These are phyloP conservation scores for Tenthredo notha DNA, from an alignment of 2,888 invertebrate genomes.

Conservation along the genomic window DNA sequence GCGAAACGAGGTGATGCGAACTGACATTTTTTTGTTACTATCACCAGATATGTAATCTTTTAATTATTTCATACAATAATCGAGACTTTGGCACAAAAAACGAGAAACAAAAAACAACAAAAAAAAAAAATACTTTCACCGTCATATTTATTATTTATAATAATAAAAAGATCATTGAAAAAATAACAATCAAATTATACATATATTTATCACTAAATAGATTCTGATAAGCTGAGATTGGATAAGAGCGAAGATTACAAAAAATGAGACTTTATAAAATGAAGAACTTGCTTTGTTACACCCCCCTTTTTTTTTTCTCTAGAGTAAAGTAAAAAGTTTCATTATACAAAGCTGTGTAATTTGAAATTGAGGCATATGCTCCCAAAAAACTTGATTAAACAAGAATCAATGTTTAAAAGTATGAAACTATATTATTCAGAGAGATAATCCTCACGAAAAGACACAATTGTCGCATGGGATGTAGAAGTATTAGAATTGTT, in stretches of 20 bases:
- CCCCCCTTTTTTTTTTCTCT: not conserved
- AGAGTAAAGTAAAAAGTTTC: not conserved
- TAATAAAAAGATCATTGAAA: not conserved
- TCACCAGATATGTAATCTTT: not conserved
- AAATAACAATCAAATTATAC: not conserved
- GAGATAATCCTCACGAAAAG: not conserved
- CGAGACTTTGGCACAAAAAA: not conserved
- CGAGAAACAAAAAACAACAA: not conserved
- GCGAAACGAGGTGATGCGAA: not conserved
- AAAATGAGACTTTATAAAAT: not conserved
- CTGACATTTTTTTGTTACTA: not conserved
- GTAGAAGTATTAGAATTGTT: conserved; percentile 19
- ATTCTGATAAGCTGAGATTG: conserved; percentile 11
- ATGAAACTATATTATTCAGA: not conserved
- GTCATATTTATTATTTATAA: not conserved
- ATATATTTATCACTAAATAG: not conserved
- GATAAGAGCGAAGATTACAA: conserved; percentile 12
- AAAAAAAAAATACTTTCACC: not conserved
- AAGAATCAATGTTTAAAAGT: not conserved
- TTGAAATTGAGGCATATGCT: not conserved
- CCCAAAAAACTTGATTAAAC: not conserved
- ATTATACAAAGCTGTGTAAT: not conserved
- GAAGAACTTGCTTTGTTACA: not conserved
- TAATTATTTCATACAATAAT: not conserved
- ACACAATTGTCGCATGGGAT: conserved; percentile 8